Base-by-base conservation (phyloP, 2,797 vertebrate genomes). In the Melanotaenia pygmaea region DNA sequence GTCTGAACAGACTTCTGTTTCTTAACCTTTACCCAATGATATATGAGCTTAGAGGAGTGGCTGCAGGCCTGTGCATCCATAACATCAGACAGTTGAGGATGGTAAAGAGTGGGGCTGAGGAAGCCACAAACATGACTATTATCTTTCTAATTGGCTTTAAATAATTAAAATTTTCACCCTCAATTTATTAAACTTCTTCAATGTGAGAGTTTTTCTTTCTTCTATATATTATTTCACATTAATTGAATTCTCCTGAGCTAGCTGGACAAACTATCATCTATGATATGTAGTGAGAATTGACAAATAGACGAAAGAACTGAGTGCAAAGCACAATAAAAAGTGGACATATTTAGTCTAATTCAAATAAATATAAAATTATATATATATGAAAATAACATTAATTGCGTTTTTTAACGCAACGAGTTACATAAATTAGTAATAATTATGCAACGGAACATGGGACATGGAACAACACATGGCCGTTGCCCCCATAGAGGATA, bases 11-110 rank as follows among this genome's bases (percentile, higher is more conserved):
- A 79, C 73, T 72, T 85, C 67, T 89, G 78, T 91, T 91, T 77
- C 83, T 81, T 93, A 92, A 94, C 92, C 89, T 92, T 93, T 93
- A 90, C 76, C 80, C 64, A 64, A 78, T 89, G 88, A 93, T 90
- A 75, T 83, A 89, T 83, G 86, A 86, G 87, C 69, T 77, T 37
- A 65, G 89, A 74, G 83, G 81, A 82, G 76, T 77, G 77, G 80
- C 85, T 90, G 70, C 77, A 70, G 81, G 84, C 77, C 65, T 62
- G 81, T 59, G 66, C 92, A 92, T 92, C 85, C 78, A 72, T 91
- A 88, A 91, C 83, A 84, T 85, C 87, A 78, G 79, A 58, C 76
- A 70, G 72, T 63, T 22, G 47, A 72, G 76, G 60, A 56, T 58
- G 69, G 81, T 72, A 70, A 80, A 70, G 68, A 50, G 51, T 64